Evolutionary conservation across 2,113 vertebrate genomes (phyloP), one percentile per base, ranked within the genome.

Genomic region (Semnornis frantzii): DNA sequence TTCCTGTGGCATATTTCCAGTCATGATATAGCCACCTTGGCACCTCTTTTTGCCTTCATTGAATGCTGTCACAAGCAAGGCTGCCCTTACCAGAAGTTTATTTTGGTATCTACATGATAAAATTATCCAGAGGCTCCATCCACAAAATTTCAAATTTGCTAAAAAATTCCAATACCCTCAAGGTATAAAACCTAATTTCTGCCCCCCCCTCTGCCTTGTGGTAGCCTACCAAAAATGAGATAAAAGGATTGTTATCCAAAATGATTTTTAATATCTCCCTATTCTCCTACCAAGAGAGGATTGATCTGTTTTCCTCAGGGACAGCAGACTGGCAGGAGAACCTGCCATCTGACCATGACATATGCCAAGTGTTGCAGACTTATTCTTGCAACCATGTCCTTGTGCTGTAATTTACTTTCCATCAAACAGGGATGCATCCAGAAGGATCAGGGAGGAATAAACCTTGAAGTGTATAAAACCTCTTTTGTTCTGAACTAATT

Each of bases 271-370:
- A n/a, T 28, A 54, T 50, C 28, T 48, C 37, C 18, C 42, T 55
- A 73, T 90, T 37, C 87, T 95, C 70, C 74, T 95, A 75, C 68
- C 62, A 68, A 78, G 44, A 54, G 95, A 66, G 52, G 48, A 68
- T 58, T 78, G 37, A 76, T 96, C 42, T 89, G 11, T 92, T 96
- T 83, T 91, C 90, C 85, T 78, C 44, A 18, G 44, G 31, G 57
- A 54, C n/a, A 95, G 30, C 39, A 93, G 58, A 91, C 85, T 89
- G 82, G 81, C 89, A 95, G 72, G n/a, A 73, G 58, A 81, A 28
- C 73, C 24, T 78, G 37, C 71, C 84, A 90, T 94, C 82, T 91
- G 76, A 90, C 88, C 68, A 44, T 1, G 5, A n/a, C 19, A 74
- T 1, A 1, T 64, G 78, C 64, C 90, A 95, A 68, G 14, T 73